These are phyloP conservation scores for Albula goreensis DNA, from an alignment of 2,113 vertebrate species.

Conservation along the genomic window DNA sequence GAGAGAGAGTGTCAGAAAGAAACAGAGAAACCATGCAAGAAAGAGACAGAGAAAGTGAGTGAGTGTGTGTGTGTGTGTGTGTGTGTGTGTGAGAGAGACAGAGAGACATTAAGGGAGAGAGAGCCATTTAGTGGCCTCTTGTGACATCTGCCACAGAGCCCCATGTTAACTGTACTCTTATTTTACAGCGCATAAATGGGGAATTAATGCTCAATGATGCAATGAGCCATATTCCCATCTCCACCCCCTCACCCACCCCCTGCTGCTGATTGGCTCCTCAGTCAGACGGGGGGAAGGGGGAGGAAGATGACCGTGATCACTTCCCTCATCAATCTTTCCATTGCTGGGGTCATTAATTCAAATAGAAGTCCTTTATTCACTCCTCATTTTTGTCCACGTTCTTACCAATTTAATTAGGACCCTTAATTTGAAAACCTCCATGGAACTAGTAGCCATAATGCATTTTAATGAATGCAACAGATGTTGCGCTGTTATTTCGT, in stretches of 20 bases:
- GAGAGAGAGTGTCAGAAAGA: constrained; percentile 48
- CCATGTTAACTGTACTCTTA: constrained; percentile 52
- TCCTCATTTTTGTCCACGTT: constrained; percentile 55
- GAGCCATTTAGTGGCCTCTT: constrained; percentile 53
- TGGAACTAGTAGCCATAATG: constrained; percentile 68
- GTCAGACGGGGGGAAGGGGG: constrained; percentile 16
- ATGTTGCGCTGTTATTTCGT: constrained; percentile 72
- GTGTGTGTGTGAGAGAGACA: constrained; percentile 4
- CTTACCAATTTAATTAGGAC: constrained; percentile 74
- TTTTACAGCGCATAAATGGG: constrained; percentile 55
- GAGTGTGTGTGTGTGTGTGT: constrained; percentile 32
- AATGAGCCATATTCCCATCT: constrained; percentile 33
- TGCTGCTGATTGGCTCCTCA: constrained; percentile 46
- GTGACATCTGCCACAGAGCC: constrained; percentile 62
- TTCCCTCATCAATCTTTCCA: constrained; percentile 52
- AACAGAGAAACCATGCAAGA: constrained; percentile 27
- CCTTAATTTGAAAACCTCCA: constrained; percentile 73
- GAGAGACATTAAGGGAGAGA: constrained; percentile 51
- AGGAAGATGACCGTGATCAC: constrained; percentile 44
- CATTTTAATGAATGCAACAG: constrained; percentile 76
- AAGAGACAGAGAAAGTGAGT: constrained; percentile 20
- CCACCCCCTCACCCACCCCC: constrained; percentile 1
- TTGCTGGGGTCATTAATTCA: constrained; percentile 64
- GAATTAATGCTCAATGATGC: constrained; percentile 61
- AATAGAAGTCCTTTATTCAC: constrained; percentile 50